phyloP scores from a whole-genome alignment of 2,888 invertebrate species.

The Andricus quercusramuli region DNA sequence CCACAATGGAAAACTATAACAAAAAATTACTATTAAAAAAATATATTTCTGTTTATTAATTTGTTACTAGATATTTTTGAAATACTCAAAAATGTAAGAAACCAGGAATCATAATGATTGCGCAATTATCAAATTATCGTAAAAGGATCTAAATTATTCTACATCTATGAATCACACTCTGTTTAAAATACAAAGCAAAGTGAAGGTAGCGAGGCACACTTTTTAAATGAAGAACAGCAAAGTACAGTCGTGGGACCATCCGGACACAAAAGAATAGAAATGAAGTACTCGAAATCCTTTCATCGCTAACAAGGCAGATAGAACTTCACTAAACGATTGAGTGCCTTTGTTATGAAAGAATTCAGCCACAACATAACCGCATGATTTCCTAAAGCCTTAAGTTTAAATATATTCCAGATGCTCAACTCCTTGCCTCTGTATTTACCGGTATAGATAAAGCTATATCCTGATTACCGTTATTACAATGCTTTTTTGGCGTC shows the following conservation, averaged over 20 bases:
- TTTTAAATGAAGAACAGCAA: conserved; percentile 13
- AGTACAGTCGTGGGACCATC: conserved; percentile 10
- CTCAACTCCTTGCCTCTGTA: conserved; percentile 1
- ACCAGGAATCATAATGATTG: background rate
- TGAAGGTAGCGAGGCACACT: conserved; percentile 16
- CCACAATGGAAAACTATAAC: too few species aligned
- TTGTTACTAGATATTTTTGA: background rate
- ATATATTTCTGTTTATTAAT: too few species aligned
- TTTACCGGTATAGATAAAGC: conserved; percentile 3
- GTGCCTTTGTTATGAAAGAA: conserved; percentile 32
- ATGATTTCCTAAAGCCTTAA: conserved; percentile 27
- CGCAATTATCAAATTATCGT: background rate
- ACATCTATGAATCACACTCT: conserved; percentile 11
- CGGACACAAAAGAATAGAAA: conserved; percentile 33
- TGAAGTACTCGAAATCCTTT: conserved; percentile 30
- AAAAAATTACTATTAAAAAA: too few species aligned
- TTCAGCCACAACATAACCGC: conserved; percentile 26
- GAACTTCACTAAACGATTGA: conserved; percentile 21
- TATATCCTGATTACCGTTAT: conserved; percentile 32
- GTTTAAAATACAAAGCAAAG: conserved; percentile 18
- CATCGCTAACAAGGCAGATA: conserved; percentile 29
- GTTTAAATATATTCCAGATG: conserved; percentile 23
- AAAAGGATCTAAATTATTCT: conserved; percentile 3
- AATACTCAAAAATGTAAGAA: background rate
- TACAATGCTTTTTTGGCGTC: conserved; percentile 27